Conservation (phyloP, 1,140 invertebrate species). For the Radopholus similis region DNA sequence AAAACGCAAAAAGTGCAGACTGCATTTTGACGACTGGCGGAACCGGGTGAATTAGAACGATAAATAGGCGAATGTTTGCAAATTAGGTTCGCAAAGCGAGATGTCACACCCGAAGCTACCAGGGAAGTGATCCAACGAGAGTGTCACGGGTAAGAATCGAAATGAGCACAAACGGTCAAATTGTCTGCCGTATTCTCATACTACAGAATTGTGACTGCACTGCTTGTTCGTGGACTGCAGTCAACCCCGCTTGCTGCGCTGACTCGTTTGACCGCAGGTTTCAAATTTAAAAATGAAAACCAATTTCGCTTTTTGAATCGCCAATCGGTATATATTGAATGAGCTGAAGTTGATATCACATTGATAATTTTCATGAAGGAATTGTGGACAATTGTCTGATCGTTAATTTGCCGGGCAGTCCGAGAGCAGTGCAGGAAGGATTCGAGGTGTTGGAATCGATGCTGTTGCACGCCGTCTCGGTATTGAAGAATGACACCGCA, state of each 20-base stretch:
- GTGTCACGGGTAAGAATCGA: slow-evolving; percentile 20
- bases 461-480: slow-evolving; percentile 31
- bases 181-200: neutral
- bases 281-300: neutral
- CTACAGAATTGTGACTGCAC: neutral
- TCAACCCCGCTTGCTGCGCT: slow-evolving; percentile 18
- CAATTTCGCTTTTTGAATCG: neutral
- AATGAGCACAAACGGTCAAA: neutral
- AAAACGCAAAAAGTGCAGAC: neutral
- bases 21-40: slow-evolving; percentile 9
- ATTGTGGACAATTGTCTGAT: slow-evolving; percentile 31
- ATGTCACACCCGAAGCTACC: slow-evolving; percentile 44
- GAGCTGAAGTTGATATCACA: neutral
- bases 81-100: slow-evolving; percentile 8
- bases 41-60: neutral
- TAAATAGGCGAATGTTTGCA: neutral
- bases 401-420: slow-evolving; percentile 37
- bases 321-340: neutral
- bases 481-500: too few relatives aligned
- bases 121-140: slow-evolving; percentile 32
- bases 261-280: slow-evolving; percentile 8
- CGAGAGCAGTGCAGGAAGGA: slow-evolving; percentile 32
- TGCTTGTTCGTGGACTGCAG: slow-evolving; percentile 4
- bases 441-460: slow-evolving; percentile 27
- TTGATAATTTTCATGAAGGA: slow-evolving; percentile 6